phyloP scores from a whole-genome alignment of 2,888 invertebrate genomes.

The Scaptomyza reducta region DNA sequence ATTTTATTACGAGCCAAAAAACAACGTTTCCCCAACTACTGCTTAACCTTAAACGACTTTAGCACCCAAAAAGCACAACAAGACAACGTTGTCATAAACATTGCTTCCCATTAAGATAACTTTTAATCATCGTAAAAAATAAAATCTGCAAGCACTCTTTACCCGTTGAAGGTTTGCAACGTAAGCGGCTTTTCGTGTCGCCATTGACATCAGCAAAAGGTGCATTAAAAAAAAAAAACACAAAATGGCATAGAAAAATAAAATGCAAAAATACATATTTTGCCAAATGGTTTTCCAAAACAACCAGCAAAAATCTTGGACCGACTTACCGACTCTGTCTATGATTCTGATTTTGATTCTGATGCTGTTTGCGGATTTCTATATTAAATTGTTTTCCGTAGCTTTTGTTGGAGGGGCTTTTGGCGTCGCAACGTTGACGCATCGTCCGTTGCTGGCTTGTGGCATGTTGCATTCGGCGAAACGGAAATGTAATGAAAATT shows the following conservation, averaged over 20 bases:
- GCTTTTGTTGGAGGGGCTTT: constrained; percentile 25
- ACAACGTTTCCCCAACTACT: constrained; percentile 30
- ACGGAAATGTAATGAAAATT: constrained; percentile 78
- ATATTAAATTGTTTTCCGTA: constrained; percentile 67
- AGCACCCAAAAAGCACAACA: constrained; percentile 46
- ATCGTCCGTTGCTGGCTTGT: constrained; percentile 26
- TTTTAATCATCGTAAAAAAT: constrained; percentile 76
- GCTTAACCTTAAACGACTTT: constrained; percentile 33
- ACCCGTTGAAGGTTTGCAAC: constrained; percentile 46
- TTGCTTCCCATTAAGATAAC: constrained; percentile 75
- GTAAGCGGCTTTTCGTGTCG: constrained; percentile 72
- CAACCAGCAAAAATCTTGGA: constrained; percentile 40
- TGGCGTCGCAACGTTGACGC: constrained; percentile 15
- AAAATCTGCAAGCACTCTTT: constrained; percentile 34
- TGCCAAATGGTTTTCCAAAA: constrained; percentile 41
- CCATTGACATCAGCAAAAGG: constrained; percentile 51
- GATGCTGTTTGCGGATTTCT: constrained; percentile 36
- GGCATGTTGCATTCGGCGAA: constrained; percentile 56
- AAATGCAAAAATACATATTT: constrained; percentile 43
- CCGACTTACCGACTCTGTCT: constrained; percentile 44
- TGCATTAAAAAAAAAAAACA: constrained; percentile 22
- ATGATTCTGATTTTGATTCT: constrained; percentile 13
- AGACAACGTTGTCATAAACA: constrained; percentile 70
- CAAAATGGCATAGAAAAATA: constrained; percentile 21
- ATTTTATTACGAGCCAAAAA: constrained; percentile 66